Evolutionary conservation across 2,888 invertebrate species (phyloP).

Genomic region (Troglohyphantes excavatus): DNA sequence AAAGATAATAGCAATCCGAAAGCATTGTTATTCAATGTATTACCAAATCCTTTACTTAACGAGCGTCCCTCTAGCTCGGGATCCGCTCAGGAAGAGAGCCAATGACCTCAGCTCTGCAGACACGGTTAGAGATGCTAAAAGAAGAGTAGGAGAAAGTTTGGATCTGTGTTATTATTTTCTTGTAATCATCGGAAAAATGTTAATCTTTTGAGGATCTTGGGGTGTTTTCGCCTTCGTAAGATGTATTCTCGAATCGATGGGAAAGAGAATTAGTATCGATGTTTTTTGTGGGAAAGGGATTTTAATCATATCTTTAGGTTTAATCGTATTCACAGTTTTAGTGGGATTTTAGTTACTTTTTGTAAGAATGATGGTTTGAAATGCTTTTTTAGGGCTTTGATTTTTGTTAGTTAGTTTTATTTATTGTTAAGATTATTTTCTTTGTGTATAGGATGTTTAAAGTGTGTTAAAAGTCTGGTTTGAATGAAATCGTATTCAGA

Average conservation of each 20-base stretch:
- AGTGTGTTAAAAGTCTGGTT: too few species aligned
- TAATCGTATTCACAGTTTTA: too few species aligned
- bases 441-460: too few species aligned
- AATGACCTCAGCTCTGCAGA: constrained; percentile 25
- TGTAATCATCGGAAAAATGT: constrained; percentile 31
- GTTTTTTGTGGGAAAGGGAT: not conserved
- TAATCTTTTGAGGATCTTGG: constrained; percentile 9
- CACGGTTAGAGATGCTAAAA: constrained; percentile 8
- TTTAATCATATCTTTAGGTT: constrained; percentile 12
- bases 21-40: too few species aligned
- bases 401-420: too few species aligned
- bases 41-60: too few species aligned
- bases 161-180: constrained; percentile 9
- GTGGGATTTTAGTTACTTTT: too few species aligned
- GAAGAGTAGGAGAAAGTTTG: too few species aligned
- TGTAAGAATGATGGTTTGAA: not conserved
- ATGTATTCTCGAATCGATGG: not conserved
- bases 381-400: too few species aligned
- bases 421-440: too few species aligned
- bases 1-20: not conserved
- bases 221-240: constrained; percentile 17
- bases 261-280: not conserved
- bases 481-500: too few species aligned
- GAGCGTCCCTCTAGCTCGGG: not conserved
- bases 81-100: constrained; percentile 33